A percentile compares a stretch with the other conserved stretches of the same genome.
phyloP scores from a whole-genome alignment of 2,888 invertebrate species.

The Cinara cedri region DNA sequence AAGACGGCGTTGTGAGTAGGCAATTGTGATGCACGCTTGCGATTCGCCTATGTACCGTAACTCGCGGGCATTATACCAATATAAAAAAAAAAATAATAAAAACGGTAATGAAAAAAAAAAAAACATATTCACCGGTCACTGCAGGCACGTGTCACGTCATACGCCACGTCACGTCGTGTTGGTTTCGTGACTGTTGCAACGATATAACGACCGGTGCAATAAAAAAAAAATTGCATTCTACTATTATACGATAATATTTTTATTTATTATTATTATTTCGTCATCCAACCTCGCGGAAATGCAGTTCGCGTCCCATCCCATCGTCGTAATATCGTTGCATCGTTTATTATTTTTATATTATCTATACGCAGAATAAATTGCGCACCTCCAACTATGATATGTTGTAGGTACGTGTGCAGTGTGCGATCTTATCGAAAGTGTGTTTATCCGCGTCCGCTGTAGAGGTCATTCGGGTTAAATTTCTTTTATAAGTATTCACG shows the following conservation, averaged over 20 bases:
- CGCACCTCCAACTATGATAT: too few species aligned
- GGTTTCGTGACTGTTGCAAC: background rate
- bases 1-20: slow-evolving; percentile 30
- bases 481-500: too few species aligned
- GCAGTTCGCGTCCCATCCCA: background rate
- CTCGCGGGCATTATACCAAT: too few species aligned
- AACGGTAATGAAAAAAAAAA: too few species aligned
- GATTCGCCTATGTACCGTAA: background rate
- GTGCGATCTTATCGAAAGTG: too few species aligned
- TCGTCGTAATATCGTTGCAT: too few species aligned
- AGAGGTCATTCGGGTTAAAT: too few species aligned
- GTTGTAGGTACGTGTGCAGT: too few species aligned
- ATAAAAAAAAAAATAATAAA: too few species aligned
- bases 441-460: background rate
- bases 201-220: background rate
- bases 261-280: background rate
- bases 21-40: slow-evolving; percentile 32
- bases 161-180: too few species aligned
- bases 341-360: background rate
- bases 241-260: too few species aligned
- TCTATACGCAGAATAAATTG: too few species aligned
- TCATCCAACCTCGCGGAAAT: slow-evolving; percentile 2
- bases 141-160: background rate
- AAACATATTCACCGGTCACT: background rate
- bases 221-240: background rate